These are phyloP conservation scores for Hozukius guyotensis DNA, from an alignment of 2,797 vertebrate genomes.

Conservation along the genomic window DNA sequence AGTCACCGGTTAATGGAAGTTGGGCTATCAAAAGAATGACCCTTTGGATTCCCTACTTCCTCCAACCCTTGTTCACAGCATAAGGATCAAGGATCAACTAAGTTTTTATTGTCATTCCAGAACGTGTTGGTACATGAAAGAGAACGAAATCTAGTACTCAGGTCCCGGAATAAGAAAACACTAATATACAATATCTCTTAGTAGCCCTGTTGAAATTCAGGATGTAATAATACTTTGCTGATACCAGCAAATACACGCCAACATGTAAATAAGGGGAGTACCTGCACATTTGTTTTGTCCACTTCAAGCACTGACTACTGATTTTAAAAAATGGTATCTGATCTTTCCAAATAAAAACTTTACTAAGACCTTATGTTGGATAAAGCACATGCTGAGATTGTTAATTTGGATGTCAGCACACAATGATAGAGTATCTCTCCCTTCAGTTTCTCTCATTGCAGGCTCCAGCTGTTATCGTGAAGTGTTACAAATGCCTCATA, in stretches of 20 bases:
- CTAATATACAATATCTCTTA: too few species aligned
- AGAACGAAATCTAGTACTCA: too few species aligned
- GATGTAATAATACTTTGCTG: not conserved
- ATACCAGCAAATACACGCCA: not conserved
- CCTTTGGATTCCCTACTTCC: too few species aligned
- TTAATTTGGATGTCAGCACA: conserved; percentile 11
- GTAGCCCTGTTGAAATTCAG: not conserved
- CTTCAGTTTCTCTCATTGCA: conserved; percentile 10
- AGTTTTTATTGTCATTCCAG: too few species aligned
- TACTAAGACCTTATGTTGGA: not conserved
- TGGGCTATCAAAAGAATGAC: too few species aligned
- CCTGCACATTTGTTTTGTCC: rapidly evolving
- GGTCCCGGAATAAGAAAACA: too few species aligned
- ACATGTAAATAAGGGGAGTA: not conserved
- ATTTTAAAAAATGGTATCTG: not conserved
- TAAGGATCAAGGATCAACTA: too few species aligned
- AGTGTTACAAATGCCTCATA: not conserved
- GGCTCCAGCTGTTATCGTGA: conserved; percentile 5
- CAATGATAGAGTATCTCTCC: not conserved
- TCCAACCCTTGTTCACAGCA: too few species aligned
- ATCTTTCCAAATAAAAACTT: conserved; percentile 1
- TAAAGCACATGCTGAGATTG: not conserved
- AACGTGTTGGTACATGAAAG: too few species aligned
- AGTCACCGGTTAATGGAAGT: not conserved
- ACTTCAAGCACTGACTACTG: not conserved